These are phyloP conservation scores for Lycophotia porphyrea DNA, from an alignment of 2,888 invertebrate species.

Conservation along the genomic window DNA sequence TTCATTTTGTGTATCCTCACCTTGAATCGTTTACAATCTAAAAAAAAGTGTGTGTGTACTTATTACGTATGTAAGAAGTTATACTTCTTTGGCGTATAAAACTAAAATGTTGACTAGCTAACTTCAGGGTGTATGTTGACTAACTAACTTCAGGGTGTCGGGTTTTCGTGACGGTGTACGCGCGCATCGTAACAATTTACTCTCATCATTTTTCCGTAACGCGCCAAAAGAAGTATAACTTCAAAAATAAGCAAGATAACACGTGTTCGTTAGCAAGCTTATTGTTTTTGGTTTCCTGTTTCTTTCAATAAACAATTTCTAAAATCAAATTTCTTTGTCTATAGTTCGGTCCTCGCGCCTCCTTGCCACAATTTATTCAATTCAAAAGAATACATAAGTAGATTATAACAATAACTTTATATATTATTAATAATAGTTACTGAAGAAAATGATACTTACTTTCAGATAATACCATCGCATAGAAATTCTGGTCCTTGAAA, in stretches of 20 bases:
- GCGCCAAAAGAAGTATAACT: no score
- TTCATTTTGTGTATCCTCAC: conserved; percentile 72
- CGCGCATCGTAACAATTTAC: no score
- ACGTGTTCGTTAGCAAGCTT: background rate
- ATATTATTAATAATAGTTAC: background rate
- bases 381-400: background rate
- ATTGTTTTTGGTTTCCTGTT: background rate
- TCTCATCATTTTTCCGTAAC: no score
- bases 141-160: no score
- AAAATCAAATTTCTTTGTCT: no score
- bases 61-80: no score
- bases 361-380: background rate
- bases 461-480: conserved; percentile 63
- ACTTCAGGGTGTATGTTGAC: no score
- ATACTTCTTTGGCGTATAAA: no score
- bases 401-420: background rate
- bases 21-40: conserved; percentile 71
- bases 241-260: background rate
- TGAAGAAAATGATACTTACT: conserved; percentile 50
- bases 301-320: background rate
- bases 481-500: conserved; percentile 59
- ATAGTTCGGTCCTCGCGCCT: background rate
- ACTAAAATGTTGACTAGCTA: no score
- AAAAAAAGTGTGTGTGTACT: no score
- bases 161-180: no score